Evolutionary conservation across 2,113 vertebrate genomes (phyloP).

Genomic region (Calcarius ornatus): DNA sequence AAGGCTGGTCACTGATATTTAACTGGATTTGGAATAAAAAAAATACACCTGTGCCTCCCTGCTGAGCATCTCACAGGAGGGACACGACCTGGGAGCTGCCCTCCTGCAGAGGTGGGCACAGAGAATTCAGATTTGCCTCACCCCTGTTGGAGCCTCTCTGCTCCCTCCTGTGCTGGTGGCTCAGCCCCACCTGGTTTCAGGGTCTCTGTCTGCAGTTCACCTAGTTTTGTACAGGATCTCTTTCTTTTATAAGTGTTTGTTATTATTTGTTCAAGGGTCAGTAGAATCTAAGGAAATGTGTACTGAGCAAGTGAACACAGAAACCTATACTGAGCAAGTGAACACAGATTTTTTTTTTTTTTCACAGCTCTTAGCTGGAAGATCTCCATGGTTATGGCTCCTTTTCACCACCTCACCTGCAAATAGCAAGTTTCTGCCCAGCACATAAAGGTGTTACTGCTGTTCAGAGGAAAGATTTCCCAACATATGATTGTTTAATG

Average conservation of each 20-base stretch:
- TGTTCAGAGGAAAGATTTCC: neutral
- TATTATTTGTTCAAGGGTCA: neutral
- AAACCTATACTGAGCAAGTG: too few species aligned
- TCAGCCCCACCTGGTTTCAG: neutral
- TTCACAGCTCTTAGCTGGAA: neutral
- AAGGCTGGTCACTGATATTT: neutral
- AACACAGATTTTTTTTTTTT: neutral
- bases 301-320: neutral
- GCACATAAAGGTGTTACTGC: neutral
- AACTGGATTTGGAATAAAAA: neutral
- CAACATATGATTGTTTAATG: neutral
- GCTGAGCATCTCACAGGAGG: neutral
- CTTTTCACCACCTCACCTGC: neutral
- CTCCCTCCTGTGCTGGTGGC: neutral
- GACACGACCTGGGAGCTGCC: neutral
- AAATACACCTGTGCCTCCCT: neutral
- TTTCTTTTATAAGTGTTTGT: neutral
- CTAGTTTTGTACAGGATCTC: neutral
- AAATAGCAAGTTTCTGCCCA: neutral
- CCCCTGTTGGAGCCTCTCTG: neutral
- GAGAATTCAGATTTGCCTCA: fast-evolving
- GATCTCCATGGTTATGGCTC: neutral
- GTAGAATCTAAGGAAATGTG: neutral
- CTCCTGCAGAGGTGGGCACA: neutral
- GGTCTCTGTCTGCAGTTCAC: neutral